These are phyloP conservation scores for Limnodromus scolopaceus DNA, from an alignment of 2,797 vertebrate genomes.

Conservation along the genomic window DNA sequence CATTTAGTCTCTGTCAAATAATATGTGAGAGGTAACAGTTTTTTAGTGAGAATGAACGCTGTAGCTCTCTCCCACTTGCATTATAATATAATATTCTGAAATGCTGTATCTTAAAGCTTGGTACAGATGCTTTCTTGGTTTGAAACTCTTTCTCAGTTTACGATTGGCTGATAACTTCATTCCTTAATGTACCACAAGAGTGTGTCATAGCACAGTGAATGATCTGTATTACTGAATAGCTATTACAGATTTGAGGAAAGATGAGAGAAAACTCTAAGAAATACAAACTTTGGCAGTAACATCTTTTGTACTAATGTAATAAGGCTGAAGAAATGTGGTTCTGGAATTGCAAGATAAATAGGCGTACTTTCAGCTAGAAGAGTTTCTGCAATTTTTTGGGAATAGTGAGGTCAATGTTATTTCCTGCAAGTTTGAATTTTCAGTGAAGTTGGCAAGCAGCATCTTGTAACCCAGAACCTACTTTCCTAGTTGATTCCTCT, in stretches of 20 bases:
- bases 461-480: neutral
- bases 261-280: neutral
- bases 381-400: neutral
- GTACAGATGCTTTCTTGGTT: neutral
- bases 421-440: neutral
- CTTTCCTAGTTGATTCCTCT: neutral
- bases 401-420: neutral
- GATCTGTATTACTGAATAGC: neutral
- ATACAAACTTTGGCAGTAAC: neutral
- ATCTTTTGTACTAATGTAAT: neutral
- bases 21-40: neutral
- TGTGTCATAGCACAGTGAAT: conserved; percentile 68
- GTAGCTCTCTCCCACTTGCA: neutral
- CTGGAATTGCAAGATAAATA: neutral
- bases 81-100: neutral
- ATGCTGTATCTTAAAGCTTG: neutral
- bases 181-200: conserved; percentile 68
- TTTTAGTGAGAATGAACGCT: neutral
- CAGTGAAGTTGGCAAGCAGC: neutral
- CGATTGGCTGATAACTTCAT: conserved; percentile 25
- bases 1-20: neutral
- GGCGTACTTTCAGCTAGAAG: neutral
- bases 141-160: neutral
- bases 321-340: neutral
- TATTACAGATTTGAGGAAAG: neutral